Evolutionary conservation across 2,797 vertebrate species (phyloP).

Genomic region (Novumbra hubbsi): DNA sequence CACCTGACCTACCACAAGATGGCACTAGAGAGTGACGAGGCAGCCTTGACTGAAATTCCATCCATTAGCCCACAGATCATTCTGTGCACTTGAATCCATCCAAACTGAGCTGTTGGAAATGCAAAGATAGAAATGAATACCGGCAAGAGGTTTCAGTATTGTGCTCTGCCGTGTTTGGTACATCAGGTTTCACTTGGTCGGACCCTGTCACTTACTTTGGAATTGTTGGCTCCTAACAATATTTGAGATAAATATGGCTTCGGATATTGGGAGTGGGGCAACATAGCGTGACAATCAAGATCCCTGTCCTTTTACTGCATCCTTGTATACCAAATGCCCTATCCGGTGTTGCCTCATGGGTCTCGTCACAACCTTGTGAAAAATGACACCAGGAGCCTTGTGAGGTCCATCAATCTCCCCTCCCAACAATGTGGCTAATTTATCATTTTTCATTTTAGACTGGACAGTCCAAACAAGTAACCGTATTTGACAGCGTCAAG

Average conservation of each 20-base stretch:
- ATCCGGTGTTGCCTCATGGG: background rate
- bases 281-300: slow-evolving; percentile 49
- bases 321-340: slow-evolving; percentile 54
- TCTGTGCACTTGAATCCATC: slow-evolving; percentile 63
- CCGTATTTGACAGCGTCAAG: slow-evolving; percentile 13
- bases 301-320: slow-evolving; percentile 56
- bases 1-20: no score
- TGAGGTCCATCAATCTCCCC: slow-evolving; percentile 26
- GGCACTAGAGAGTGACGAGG: no score
- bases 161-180: slow-evolving; percentile 65
- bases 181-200: slow-evolving; percentile 69
- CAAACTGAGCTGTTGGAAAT: slow-evolving; percentile 72
- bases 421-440: slow-evolving; percentile 22
- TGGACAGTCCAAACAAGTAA: slow-evolving; percentile 16
- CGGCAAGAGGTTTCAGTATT: slow-evolving; percentile 72
- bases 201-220: slow-evolving; percentile 69
- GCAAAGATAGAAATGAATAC: slow-evolving; percentile 83
- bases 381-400: slow-evolving; percentile 44
- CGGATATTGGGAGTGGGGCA: slow-evolving; percentile 56
- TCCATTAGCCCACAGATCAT: slow-evolving; percentile 24
- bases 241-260: slow-evolving; percentile 61
- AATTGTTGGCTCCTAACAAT: slow-evolving; percentile 66
- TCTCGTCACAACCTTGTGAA: slow-evolving; percentile 35
- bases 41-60: no score
- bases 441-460: slow-evolving; percentile 33